Base-by-base conservation (phyloP, 2,113 vertebrate species). In the Equus quagga region DNA sequence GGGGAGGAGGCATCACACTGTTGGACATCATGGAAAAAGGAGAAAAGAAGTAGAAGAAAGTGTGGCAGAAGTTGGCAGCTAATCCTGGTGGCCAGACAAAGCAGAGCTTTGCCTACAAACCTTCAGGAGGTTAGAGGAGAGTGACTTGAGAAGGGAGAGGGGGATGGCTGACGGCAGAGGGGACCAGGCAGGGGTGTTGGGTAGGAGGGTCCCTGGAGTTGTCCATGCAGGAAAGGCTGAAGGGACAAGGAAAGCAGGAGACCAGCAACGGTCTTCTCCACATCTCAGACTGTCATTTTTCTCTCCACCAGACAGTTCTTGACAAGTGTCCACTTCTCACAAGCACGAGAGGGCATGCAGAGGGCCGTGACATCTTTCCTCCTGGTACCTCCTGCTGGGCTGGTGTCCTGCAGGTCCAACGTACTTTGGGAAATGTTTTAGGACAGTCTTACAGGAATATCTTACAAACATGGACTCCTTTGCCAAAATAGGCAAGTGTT, bases 401-500 rank as follows among this genome's bases (percentile, higher is more conserved):
- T 67, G 46, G 72, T n/a, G 5, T 93, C 79, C 82, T 82, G 14
- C 19, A 21, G 8, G 73, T 65, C 60, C n/a, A 15, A 72, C 3
- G 0, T n/a, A 70, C 23, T 83, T 84, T 83, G 70, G 58, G 36
- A 87, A 85, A 51, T 85, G 51, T 89, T 91, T 91, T 58, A 93
- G 81, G 67, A 87, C 44, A 89, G 54, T 46, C 72, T 98, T 97
- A 94, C 15, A 89, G 49, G 86, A 96, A 89, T 89, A 81, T 31
- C 95, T 97, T 75, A 89, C 44, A 93, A 91, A 80, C 62, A 91
- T 1, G 67, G 78, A 60, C 31, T 85, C 72, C 41, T 51, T 28
- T 91, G 89, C 69, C 86, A 97, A 91, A 91, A 83, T 62, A 96
- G 94, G 96, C 79, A 93, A 97, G 93, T 75, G 78, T 64, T 92